A percentile compares a stretch with the other conserved stretches of the same genome.
Conservation (phyloP, 2,797 vertebrate species). For the Loris lydekkerianus region DNA sequence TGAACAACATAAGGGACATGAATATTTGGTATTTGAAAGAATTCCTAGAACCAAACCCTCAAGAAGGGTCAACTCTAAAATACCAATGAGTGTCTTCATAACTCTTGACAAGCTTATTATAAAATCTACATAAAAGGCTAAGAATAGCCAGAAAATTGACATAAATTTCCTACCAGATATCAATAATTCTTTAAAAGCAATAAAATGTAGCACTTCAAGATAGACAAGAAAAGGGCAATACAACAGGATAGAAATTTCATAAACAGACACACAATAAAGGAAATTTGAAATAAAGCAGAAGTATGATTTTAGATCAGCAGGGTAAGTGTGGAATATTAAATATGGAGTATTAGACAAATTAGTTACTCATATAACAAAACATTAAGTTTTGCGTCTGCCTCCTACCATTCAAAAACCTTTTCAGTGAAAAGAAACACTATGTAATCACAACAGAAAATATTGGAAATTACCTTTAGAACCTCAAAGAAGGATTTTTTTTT, state of each 20-base stretch:
- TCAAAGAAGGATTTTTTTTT: background rate
- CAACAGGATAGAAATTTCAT: background rate
- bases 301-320: background rate
- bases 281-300: background rate
- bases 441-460: constrained; percentile 28
- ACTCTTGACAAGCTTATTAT: background rate
- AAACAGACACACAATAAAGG: background rate
- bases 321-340: background rate
- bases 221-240: background rate
- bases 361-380: background rate
- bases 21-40: background rate
- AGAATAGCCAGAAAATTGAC: background rate
- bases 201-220: background rate
- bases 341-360: background rate
- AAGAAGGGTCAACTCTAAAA: background rate
- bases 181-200: background rate
- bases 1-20: background rate
- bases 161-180: constrained; percentile 14
- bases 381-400: background rate
- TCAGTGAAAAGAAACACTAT: background rate
- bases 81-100: background rate
- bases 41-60: background rate
- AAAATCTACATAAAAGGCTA: background rate
- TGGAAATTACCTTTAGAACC: background rate
- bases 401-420: background rate